Evolutionary conservation across 2,888 invertebrate species (phyloP).

Genomic region (Ichneumon xanthorius): DNA sequence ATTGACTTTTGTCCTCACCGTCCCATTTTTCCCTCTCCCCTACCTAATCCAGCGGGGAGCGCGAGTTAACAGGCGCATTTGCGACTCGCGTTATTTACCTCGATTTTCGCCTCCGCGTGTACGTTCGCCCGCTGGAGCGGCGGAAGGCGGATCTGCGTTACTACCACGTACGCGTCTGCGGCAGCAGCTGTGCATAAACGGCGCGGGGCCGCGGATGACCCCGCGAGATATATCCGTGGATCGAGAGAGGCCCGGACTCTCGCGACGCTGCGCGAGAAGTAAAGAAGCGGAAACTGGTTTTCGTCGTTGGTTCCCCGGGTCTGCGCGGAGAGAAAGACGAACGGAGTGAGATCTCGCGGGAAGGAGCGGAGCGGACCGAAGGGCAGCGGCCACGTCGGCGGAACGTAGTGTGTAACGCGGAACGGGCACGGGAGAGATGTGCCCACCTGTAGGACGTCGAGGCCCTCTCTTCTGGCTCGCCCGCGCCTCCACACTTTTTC

Average conservation of each 20-base stretch:
- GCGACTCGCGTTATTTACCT: conserved; percentile 39
- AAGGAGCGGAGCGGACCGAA: conserved; percentile 43
- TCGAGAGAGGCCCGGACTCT: conserved; percentile 47
- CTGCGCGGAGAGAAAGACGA: conserved; percentile 10
- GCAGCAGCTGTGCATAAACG: conserved; percentile 17
- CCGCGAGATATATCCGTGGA: conserved; percentile 69
- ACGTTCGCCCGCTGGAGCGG: neutral
- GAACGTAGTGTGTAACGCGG: conserved; percentile 28
- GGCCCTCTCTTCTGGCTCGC: conserved; percentile 30
- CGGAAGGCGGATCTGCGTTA: conserved; percentile 27
- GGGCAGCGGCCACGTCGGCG: conserved; percentile 34
- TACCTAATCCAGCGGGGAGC: conserved; percentile 34
- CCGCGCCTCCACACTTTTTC: conserved; percentile 30
- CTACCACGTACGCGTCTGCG: conserved; percentile 21
- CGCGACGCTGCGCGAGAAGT: conserved; percentile 30
- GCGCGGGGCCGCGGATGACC: conserved; percentile 66
- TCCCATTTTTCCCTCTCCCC: too few species aligned
- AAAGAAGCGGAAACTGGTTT: conserved; percentile 71
- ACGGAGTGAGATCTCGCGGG: conserved; percentile 8
- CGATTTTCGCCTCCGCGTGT: conserved; percentile 47
- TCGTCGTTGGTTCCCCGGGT: conserved; percentile 57
- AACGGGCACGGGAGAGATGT: conserved; percentile 51
- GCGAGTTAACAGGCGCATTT: conserved; percentile 17
- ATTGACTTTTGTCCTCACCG: too few species aligned
- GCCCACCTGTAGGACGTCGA: conserved; percentile 72